Base-by-base conservation (phyloP, 1,140 invertebrate species). In the Papilio dardanus region DNA sequence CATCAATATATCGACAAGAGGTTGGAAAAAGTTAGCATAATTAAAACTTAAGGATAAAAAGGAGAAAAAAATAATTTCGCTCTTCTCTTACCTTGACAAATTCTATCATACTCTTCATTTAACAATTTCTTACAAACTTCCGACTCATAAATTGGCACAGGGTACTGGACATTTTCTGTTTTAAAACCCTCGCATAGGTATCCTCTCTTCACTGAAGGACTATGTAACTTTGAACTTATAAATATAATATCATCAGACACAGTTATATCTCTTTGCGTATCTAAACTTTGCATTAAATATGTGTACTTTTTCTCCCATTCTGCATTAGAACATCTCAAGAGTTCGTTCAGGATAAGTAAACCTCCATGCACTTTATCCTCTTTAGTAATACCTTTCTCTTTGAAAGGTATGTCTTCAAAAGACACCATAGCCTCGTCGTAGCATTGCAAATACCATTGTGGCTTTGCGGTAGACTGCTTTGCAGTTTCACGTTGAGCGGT, bases 301-400 rank as follows among this genome's bases (percentile, higher is more conserved):
- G 96, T 96, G 79, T 98, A 97, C 76, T 96, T 95, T 31, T 95
- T 95, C 86, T 98, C 99, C 96, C 98, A 99, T 67, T 96, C 95
- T 1, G 97, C 95, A 92, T 99, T 99, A 69, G 98, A 97, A 89
- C 98, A 98, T 68, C 99, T 94, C 2, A 99, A 93, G 0, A 99
- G 94, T 93, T 99, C 99, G 94, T 99, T 99, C 1, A 99, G 93
- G 30, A 99, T 97, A 24, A 99, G 94, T 0, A 99, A 92, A 4
- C 97, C 97, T 21, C 98, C 98, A 91, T 99, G 99, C 24, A 98
- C 96, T 90, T 97, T 95, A 88, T 99, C 99, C 87, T 99, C 99
- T 77, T 96, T 95, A 16, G 95, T 97, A 71, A 97, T 95, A 42
- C 97, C 96, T 86, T 96, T 96, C 78, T 97, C 97, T 87, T 95